phyloP scores from a whole-genome alignment of 1,140 invertebrate genomes.

The Heliconius himera region DNA sequence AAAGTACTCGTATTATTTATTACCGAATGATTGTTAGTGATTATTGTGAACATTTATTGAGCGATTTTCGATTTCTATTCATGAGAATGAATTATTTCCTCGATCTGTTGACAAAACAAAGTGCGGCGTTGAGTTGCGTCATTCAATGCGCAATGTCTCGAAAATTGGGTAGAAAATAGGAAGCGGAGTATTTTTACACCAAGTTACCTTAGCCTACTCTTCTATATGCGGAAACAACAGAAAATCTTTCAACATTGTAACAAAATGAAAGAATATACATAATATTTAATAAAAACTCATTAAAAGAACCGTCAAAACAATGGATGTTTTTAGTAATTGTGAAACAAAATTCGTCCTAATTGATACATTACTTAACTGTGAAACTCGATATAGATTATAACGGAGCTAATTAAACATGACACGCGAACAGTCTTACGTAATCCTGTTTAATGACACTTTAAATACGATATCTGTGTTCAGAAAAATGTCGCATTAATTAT shows the following conservation, averaged over 20 bases:
- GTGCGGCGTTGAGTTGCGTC: no score
- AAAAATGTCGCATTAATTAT: neutral
- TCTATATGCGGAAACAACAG: neutral
- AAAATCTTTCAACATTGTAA: neutral
- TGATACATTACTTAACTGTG: slow-evolving; percentile 33
- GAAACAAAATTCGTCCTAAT: slow-evolving; percentile 20
- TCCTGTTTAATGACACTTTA: slow-evolving; percentile 13
- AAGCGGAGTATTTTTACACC: no score
- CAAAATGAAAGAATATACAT: neutral
- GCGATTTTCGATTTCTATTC: no score
- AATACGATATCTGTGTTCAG: neutral
- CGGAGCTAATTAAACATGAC: slow-evolving; percentile 26
- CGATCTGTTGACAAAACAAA: no score
- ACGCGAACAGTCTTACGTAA: slow-evolving; percentile 33
- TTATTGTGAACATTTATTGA: no score
- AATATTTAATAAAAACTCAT: neutral
- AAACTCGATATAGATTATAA: slow-evolving; percentile 30
- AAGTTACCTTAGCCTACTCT: no score
- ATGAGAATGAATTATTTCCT: no score
- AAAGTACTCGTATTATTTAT: no score
- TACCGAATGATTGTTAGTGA: no score
- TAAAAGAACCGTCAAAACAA: neutral
- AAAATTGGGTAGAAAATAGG: no score
- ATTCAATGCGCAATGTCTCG: no score
- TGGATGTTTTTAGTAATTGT: neutral